Percentiles rank a stretch among this genome's conserved stretches.
Evolutionary conservation across 1,140 invertebrate species (phyloP).

Genomic region (Penaeus chinensis): DNA sequence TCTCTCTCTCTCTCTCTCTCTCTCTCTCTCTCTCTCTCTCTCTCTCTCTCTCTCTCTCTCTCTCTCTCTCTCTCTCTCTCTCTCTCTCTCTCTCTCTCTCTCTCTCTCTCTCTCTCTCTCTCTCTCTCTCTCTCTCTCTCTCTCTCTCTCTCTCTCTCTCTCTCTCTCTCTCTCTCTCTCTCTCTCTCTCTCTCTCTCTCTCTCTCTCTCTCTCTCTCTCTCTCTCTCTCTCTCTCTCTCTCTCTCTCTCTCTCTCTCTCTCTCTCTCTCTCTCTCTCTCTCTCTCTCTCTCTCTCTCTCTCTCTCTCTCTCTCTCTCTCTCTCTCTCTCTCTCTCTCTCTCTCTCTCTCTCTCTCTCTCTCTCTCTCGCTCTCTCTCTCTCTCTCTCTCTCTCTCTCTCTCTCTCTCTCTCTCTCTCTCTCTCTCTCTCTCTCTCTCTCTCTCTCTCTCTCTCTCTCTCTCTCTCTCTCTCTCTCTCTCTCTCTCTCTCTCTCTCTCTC

Average conservation of each 20-base stretch:
- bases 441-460: no score
- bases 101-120: neutral
- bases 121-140: neutral
- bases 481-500: no score
- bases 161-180: conserved; percentile 7
- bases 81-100: neutral
- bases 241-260: no score
- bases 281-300: neutral
- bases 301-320: neutral
- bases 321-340: neutral
- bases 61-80: conserved; percentile 3
- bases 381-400: neutral
- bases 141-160: no score
- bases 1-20: neutral
- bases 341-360: neutral
- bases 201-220: conserved; percentile 1
- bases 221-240: neutral
- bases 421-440: no score
- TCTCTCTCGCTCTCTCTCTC: neutral
- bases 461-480: no score
- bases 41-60: conserved; percentile 3
- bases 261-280: no score
- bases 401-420: no score
- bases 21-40: neutral
- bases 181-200: neutral